These are phyloP conservation scores for Psylliodes chrysocephalus DNA, from an alignment of 2,888 invertebrate genomes.

Conservation along the genomic window DNA sequence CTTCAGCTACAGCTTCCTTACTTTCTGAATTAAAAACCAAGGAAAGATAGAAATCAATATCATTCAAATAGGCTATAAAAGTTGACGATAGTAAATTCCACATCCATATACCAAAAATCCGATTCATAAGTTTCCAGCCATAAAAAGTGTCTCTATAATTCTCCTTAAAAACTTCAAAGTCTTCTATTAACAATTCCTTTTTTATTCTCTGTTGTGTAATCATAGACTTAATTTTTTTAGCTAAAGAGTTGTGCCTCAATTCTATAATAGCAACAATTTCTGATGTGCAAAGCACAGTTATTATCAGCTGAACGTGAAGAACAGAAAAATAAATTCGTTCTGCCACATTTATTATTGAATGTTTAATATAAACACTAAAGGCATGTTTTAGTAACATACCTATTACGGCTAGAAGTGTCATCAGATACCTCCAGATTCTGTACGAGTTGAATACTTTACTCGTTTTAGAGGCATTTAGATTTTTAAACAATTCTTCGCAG, in stretches of 20 bases:
- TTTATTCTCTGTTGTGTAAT: not conserved
- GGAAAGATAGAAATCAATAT: not conserved
- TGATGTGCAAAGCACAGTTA: not conserved
- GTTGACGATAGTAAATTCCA: constrained; percentile 1
- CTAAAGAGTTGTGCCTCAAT: not conserved
- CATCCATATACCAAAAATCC: constrained; percentile 12
- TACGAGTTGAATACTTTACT: not conserved
- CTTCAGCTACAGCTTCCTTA: not conserved
- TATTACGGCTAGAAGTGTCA: not conserved
- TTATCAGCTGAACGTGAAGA: not conserved
- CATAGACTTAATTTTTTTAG: not conserved
- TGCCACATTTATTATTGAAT: not conserved
- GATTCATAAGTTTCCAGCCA: not conserved
- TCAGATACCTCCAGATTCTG: not conserved
- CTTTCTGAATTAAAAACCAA: not conserved
- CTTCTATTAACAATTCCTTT: not conserved
- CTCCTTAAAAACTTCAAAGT: not conserved
- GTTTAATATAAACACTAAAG: not conserved
- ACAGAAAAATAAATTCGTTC: not conserved
- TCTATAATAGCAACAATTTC: constrained; percentile 5
- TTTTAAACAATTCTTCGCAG: not conserved
- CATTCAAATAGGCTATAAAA: constrained; percentile 1
- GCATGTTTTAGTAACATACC: not conserved
- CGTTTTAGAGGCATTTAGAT: not conserved
- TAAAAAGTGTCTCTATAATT: not conserved